Conservation (phyloP, 2,797 vertebrate genomes). For the Acestrorhynchus altus region DNA sequence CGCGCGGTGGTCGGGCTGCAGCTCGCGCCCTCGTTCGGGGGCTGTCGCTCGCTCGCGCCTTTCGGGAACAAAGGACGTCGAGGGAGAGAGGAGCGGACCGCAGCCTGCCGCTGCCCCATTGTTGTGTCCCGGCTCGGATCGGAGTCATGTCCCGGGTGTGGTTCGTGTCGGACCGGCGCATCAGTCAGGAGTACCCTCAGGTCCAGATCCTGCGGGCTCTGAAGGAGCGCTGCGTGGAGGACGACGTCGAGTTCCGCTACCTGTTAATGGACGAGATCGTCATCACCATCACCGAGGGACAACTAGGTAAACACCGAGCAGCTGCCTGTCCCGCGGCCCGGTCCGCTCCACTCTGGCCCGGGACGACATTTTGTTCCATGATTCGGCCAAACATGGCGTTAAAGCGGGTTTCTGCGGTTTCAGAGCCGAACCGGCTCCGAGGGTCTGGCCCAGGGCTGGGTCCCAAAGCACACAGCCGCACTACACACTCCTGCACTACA, state of each 20-base stretch:
- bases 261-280: conserved; percentile 92
- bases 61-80: not conserved
- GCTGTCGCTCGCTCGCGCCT: conserved; percentile 17
- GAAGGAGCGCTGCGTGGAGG: conserved; percentile 87
- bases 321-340: too few species aligned
- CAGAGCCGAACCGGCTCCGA: too few species aligned
- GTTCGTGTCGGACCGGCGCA: conserved; percentile 90
- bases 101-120: conserved; percentile 60
- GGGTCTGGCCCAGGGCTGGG: too few species aligned
- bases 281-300: conserved; percentile 86
- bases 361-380: too few species aligned
- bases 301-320: conserved; percentile 85
- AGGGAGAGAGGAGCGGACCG: too few species aligned
- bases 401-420: too few species aligned
- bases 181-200: conserved; percentile 91
- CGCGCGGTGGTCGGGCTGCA: conserved; percentile 64
- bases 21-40: conserved; percentile 44
- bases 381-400: too few species aligned
- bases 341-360: too few species aligned
- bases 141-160: conserved; percentile 90
- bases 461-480: too few species aligned
- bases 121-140: conserved; percentile 72
- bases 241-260: conserved; percentile 89
- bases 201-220: conserved; percentile 90
- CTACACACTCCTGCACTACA: too few species aligned